A percentile compares a stretch with the other conserved stretches of the same genome.
Conservation (phyloP, 1,140 invertebrate species). For the Saccostrea glomerata region DNA sequence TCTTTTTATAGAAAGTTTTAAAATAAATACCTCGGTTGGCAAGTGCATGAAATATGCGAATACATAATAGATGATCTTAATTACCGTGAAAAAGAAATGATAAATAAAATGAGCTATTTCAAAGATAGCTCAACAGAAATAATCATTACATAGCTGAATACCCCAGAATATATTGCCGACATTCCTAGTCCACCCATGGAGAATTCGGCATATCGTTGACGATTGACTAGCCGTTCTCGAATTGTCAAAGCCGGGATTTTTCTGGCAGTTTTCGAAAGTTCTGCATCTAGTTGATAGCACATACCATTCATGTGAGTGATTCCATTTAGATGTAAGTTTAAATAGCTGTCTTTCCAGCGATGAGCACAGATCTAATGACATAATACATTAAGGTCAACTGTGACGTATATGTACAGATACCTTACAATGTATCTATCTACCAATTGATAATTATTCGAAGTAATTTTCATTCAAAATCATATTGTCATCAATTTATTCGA, state of each 20-base stretch:
- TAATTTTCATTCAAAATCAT: too few species aligned
- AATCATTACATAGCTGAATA: neutral
- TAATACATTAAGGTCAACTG: neutral
- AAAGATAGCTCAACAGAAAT: too few species aligned
- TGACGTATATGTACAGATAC: too few species aligned
- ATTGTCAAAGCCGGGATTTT: slow-evolving; percentile 49
- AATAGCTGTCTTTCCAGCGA: slow-evolving; percentile 52
- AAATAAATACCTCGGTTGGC: too few species aligned
- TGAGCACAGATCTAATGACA: slow-evolving; percentile 49
- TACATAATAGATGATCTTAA: too few species aligned
- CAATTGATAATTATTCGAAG: too few species aligned
- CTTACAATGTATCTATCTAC: too few species aligned
- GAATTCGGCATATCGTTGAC: slow-evolving; percentile 49
- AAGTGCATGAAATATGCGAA: too few species aligned
- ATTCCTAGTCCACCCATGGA: slow-evolving; percentile 54
- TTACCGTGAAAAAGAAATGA: too few species aligned
- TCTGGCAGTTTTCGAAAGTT: neutral
- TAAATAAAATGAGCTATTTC: too few species aligned
- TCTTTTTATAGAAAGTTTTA: too few species aligned
- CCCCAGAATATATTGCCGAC: slow-evolving; percentile 45
- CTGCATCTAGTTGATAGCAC: slow-evolving; percentile 42
- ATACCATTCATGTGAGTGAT: slow-evolving; percentile 56
- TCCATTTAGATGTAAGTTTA: slow-evolving; percentile 45
- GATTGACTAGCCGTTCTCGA: slow-evolving; percentile 48
- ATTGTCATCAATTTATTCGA: too few species aligned